A percentile compares a stretch with the other conserved stretches of the same genome.
Conservation (phyloP, 2,797 vertebrate species). For the Hephaestus fuliginosus region DNA sequence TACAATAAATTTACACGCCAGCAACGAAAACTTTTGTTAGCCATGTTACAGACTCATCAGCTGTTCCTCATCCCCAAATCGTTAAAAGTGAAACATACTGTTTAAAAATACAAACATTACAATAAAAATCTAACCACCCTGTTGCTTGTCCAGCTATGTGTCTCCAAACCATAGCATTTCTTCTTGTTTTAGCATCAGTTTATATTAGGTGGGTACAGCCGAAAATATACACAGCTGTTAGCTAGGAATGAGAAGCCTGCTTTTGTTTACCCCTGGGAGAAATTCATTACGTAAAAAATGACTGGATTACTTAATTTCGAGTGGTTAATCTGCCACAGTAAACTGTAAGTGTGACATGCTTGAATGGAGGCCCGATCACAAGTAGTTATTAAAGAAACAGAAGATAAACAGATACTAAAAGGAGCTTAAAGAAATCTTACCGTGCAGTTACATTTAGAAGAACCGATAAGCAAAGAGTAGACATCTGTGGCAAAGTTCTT, state of each 20-base stretch:
- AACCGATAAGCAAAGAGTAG: background rate
- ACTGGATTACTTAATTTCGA: background rate
- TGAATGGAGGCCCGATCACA: background rate
- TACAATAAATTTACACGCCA: background rate
- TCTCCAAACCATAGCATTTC: background rate
- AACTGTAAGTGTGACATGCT: background rate
- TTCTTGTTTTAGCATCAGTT: background rate
- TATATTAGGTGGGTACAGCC: background rate
- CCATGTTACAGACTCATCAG: background rate
- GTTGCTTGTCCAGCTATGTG: background rate
- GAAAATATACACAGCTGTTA: background rate
- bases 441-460: background rate
- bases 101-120: background rate
- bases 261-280: background rate
- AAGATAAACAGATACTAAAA: background rate
- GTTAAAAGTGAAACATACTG: background rate
- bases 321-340: background rate
- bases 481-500: conserved; percentile 35
- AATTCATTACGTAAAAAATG: background rate
- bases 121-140: background rate
- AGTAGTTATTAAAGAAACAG: background rate
- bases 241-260: background rate
- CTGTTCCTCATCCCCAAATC: background rate
- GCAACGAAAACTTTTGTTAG: background rate
- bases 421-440: background rate